These are phyloP conservation scores for Enteromius unitaeniatus DNA, from an alignment of 2,797 vertebrate genomes.

Conservation along the genomic window DNA sequence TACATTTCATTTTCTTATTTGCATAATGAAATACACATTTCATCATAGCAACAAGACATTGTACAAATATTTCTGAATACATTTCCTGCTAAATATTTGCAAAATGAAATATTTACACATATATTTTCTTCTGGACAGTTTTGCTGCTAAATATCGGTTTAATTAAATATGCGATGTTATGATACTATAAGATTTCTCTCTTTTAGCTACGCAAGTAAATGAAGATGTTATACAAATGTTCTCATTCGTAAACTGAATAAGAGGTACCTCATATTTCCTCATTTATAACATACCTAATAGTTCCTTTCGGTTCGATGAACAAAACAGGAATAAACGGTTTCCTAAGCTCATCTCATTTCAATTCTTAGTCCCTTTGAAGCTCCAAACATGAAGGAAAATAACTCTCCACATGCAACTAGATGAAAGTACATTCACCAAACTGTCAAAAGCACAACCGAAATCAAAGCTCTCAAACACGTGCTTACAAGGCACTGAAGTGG, in stretches of 20 bases:
- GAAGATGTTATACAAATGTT: background rate
- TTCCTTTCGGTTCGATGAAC: background rate
- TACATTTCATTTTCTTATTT: background rate
- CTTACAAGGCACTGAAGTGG: background rate
- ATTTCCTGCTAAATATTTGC: background rate
- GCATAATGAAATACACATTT: background rate
- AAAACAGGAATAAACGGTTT: background rate
- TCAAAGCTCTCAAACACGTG: constrained; percentile 1
- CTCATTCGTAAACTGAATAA: background rate
- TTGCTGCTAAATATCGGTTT: background rate
- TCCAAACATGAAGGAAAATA: background rate
- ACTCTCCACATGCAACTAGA: background rate
- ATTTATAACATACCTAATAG: background rate
- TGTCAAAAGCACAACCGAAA: background rate
- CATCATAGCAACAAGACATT: background rate
- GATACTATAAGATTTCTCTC: background rate
- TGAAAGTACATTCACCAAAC: background rate
- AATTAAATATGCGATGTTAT: background rate
- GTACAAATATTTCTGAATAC: background rate
- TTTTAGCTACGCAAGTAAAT: background rate
- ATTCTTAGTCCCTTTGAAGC: background rate
- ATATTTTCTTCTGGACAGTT: background rate
- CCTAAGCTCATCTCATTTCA: background rate
- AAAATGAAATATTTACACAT: background rate
- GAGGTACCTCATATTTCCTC: background rate